These are phyloP conservation scores for Addax nasomaculatus DNA, from an alignment of 2,113 vertebrate genomes.

Conservation along the genomic window DNA sequence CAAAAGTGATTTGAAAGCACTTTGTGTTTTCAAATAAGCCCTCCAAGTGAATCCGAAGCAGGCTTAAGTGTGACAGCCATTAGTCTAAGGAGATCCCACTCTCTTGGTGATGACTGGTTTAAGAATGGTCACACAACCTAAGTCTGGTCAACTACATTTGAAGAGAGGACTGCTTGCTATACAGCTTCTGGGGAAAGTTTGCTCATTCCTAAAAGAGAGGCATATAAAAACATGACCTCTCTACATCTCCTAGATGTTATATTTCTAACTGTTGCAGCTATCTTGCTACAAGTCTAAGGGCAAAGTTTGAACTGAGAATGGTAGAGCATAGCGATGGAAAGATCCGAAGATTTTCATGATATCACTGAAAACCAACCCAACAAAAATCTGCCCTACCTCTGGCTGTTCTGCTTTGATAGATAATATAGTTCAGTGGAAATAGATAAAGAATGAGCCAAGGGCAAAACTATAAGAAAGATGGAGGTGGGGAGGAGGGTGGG, in stretches of 20 bases:
- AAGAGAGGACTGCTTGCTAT: background rate
- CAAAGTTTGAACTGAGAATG: background rate
- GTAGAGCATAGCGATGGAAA: background rate
- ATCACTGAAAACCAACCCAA: background rate
- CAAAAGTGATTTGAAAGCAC: background rate
- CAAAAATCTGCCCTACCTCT: background rate
- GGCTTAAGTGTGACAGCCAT: background rate
- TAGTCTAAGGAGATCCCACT: background rate
- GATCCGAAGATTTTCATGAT: background rate
- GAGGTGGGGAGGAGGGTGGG: background rate
- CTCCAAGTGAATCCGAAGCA: background rate
- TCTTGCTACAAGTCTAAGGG: constrained; percentile 1
- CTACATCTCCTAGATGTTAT: background rate
- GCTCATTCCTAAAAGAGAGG: background rate
- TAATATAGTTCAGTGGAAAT: background rate
- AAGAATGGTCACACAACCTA: background rate
- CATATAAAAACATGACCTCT: background rate
- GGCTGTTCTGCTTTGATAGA: background rate
- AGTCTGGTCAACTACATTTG: background rate
- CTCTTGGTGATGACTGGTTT: background rate
- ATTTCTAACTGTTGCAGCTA: background rate
- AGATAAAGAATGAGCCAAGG: background rate
- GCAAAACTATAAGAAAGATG: background rate
- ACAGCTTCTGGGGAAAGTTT: background rate
- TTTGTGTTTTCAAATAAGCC: background rate